Percentiles rank a stretch among this genome's conserved stretches.
Evolutionary conservation across 2,113 vertebrate genomes (phyloP).

Genomic region (Callipepla squamata): DNA sequence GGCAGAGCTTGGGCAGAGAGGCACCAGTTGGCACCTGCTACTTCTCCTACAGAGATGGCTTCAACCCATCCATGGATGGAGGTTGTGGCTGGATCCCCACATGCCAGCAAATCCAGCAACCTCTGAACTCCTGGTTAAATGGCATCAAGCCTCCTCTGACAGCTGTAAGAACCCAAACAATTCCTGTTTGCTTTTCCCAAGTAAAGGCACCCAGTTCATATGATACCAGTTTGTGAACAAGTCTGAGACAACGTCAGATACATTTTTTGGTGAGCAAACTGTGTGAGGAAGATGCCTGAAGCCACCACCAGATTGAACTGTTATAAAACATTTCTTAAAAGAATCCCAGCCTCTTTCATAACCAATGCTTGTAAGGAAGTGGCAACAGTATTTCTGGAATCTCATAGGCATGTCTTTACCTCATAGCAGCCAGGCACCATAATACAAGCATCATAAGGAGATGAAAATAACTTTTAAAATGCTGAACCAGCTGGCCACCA

Average conservation of each 20-base stretch:
- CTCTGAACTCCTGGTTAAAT: not conserved
- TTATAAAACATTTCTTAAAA: not conserved
- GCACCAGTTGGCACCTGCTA: not conserved
- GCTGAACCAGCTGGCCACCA: not conserved
- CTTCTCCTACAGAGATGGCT: not conserved
- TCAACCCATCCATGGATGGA: not conserved
- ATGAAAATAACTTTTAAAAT: not conserved
- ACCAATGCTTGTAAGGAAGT: not conserved
- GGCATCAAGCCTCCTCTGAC: not conserved
- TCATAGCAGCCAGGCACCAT: not conserved
- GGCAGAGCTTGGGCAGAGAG: not conserved
- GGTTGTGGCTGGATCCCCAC: not conserved
- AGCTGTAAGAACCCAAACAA: not conserved
- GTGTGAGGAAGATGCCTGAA: not conserved
- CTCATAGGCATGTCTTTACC: not conserved
- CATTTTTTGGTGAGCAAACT: not conserved
- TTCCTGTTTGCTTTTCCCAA: not conserved
- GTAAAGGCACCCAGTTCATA: not conserved
- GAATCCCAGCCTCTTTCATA: not conserved
- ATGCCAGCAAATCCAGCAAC: not conserved
- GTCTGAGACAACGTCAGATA: not conserved
- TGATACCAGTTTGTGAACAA: not conserved
- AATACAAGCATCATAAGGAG: not conserved
- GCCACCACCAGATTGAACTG: not conserved
- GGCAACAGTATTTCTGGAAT: not conserved